Conservation (phyloP, 2,113 vertebrate species). For the Macrotus californicus region DNA sequence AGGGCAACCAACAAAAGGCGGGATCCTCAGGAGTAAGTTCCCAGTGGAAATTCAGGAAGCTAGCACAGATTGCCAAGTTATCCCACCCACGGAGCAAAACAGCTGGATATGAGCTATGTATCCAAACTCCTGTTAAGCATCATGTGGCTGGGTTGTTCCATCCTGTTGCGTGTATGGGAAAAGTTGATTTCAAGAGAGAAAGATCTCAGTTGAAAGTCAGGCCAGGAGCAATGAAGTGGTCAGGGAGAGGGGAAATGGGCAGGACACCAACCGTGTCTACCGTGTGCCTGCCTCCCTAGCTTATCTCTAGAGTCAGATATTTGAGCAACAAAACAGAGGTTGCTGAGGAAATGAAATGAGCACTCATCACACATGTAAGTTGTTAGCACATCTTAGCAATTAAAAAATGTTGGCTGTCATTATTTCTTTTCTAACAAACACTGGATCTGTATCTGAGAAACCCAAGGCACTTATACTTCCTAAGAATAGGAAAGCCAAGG, state of each 20-base stretch:
- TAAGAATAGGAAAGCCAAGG: neutral
- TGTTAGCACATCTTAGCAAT: neutral
- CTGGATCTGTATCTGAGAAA: neutral
- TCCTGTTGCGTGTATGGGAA: neutral
- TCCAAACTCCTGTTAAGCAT: neutral
- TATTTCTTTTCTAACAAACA: neutral
- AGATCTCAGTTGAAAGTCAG: neutral
- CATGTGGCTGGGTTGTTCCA: neutral
- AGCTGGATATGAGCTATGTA: neutral
- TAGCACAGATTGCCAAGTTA: neutral
- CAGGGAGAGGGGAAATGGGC: rapidly evolving
- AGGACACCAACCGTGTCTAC: neutral
- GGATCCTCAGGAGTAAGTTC: neutral
- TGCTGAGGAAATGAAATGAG: neutral
- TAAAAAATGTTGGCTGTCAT: neutral
- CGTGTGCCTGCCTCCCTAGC: neutral
- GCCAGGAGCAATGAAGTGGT: neutral
- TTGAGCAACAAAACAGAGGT: neutral
- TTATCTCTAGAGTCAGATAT: neutral
- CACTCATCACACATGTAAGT: neutral
- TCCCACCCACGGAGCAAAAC: neutral
- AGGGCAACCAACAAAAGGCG: neutral
- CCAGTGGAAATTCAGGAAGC: neutral
- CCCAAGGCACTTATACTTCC: neutral
- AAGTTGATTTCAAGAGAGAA: neutral